Evolutionary conservation across 2,113 vertebrate genomes (phyloP).

Genomic region (Probosciger aterrimus): DNA sequence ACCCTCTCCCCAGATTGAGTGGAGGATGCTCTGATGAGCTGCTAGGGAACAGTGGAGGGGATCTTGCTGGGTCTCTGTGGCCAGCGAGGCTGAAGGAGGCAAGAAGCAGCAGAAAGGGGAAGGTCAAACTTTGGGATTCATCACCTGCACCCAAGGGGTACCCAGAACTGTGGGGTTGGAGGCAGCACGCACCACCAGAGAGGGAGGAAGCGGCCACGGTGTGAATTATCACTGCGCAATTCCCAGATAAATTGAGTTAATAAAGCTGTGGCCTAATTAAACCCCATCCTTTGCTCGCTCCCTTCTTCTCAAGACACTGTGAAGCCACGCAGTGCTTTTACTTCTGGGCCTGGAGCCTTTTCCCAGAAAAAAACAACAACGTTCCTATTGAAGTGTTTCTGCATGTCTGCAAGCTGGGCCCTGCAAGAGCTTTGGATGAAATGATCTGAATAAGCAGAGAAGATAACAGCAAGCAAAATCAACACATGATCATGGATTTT

Average conservation of each 20-base stretch:
- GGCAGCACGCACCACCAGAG: not conserved
- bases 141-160: not conserved
- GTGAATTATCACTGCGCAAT: not conserved
- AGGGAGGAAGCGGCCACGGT: accelerated
- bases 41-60: not conserved
- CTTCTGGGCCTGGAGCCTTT: not conserved
- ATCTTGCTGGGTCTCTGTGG: not conserved
- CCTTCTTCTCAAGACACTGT: not conserved
- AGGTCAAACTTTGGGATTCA: not conserved
- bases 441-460: not conserved
- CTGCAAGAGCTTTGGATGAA: not conserved
- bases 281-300: not conserved
- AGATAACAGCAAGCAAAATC: not conserved
- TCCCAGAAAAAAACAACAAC: not conserved
- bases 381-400: not conserved
- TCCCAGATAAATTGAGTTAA: not conserved
- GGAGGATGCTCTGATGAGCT: not conserved
- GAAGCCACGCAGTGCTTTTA: not conserved
- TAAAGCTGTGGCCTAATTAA: not conserved
- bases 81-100: not conserved
- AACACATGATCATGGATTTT: not conserved
- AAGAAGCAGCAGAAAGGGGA: not conserved
- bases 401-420: not conserved
- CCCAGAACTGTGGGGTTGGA: not conserved
- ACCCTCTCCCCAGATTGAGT: not conserved